A percentile compares a stretch with the other conserved stretches of the same genome.
Conservation (phyloP, 2,797 vertebrate genomes). For the Eupleurogrammus muticus region DNA sequence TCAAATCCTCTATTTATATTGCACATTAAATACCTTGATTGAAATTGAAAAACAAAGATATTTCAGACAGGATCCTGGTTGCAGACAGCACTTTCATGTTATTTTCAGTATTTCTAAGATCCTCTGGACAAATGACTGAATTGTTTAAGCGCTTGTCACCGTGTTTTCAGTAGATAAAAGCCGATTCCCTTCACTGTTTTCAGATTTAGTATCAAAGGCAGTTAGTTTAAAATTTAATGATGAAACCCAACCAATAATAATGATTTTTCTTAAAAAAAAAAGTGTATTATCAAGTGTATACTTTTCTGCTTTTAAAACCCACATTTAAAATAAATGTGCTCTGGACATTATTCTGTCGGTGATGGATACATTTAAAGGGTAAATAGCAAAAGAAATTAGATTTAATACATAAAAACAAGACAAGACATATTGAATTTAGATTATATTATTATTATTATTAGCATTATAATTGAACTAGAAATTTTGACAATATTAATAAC, state of each 20-base stretch:
- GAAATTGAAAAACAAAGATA: conserved; percentile 47
- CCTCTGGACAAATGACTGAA: conserved; percentile 56
- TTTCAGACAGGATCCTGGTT: conserved; percentile 53
- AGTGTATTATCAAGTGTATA: conserved; percentile 26
- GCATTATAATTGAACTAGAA: conserved; percentile 1
- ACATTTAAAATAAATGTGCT: conserved; percentile 67
- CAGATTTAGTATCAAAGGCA: conserved; percentile 37
- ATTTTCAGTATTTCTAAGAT: conserved; percentile 60
- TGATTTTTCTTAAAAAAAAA: too few species aligned
- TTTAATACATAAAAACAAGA: conserved; percentile 9
- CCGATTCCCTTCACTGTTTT: conserved; percentile 30
- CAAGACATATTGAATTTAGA: conserved; percentile 1
- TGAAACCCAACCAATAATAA: conserved; percentile 29
- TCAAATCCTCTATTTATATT: background rate
- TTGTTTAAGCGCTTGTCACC: conserved; percentile 54
- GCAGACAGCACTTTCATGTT: conserved; percentile 57
- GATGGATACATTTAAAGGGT: conserved; percentile 38
- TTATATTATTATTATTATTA: conserved; percentile 1
- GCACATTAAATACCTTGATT: background rate
- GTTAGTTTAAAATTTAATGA: conserved; percentile 37
- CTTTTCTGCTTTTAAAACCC: conserved; percentile 60
- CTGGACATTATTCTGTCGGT: conserved; percentile 54
- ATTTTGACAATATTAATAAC: conserved; percentile 25
- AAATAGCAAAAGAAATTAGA: conserved; percentile 36
- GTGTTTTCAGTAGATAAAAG: conserved; percentile 52